Base-by-base conservation (phyloP, 2,113 vertebrate genomes). In the Esox niger region DNA sequence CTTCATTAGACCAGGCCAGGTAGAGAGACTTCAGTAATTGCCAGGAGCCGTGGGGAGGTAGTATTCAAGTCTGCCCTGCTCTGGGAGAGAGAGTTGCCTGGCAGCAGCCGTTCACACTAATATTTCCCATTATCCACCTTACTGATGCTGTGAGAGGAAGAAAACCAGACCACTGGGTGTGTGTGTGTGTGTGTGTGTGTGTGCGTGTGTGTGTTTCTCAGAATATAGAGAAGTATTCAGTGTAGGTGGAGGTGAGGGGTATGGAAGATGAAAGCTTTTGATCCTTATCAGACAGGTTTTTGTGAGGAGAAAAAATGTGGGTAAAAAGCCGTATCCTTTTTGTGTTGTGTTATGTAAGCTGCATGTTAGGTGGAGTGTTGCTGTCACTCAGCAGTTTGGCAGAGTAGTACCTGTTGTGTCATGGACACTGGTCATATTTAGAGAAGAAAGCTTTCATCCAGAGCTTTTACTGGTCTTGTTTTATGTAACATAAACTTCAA, bases 81-180 rank as follows among this genome's bases (percentile, higher is more conserved):
- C 62, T 64, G 69, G 64, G 69, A 74, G 73, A 84, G 79, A 76
- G 79, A 73, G 74, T 84, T 62, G 47, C 68, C 63, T 62, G 79
- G 83, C 77, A 79, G 79, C 87, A 78, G 84, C 79, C 78, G 81
- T 83, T 88, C 81, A 71, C 71, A 75, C 84, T 86, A 89, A 89
- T 89, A 79, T 82, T 84, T 63, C 74, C 81, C 84, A 90, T 90
- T 90, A 90, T 84, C 74, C 73, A 70, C 70, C 49, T 78, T 66
- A 17, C 6, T 30, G 26, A 29, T 74, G 78, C 66, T 67, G 74
- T 65, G 82, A 75, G 66, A 82, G 68, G 47, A 68, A 70, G 58
- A 78, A 81, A 82, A 84, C 84, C 86, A 88, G 73, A 64, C 64
- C 62, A 62, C 23, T 54, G 43, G 70, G n/a, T 30, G 46, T 64